Conservation (phyloP, 2,888 invertebrate species). For the Eilema sororculum region DNA sequence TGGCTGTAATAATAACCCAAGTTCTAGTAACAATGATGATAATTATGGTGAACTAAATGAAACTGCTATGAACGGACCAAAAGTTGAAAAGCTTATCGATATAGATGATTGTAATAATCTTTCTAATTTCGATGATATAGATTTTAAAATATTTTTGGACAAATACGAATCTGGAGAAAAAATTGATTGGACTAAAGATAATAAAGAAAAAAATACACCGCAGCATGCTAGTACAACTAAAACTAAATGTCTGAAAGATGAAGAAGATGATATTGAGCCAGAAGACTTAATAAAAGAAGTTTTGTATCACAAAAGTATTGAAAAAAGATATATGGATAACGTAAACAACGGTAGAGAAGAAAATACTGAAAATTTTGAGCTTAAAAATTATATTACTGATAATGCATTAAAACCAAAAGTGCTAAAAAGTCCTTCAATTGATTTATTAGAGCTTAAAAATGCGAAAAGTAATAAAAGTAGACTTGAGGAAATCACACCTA, state of each 20-base stretch:
- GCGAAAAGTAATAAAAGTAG: background rate
- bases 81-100: background rate
- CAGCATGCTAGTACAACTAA: background rate
- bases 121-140: constrained; percentile 14
- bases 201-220: background rate
- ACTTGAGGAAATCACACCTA: background rate
- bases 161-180: constrained; percentile 34
- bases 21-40: background rate
- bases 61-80: background rate
- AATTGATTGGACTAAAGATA: constrained; percentile 25
- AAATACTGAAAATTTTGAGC: background rate
- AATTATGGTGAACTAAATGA: background rate
- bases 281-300: constrained; percentile 41
- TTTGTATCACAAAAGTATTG: constrained; percentile 24
- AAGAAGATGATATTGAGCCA: constrained; percentile 30
- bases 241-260: constrained; percentile 9
- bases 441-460: background rate
- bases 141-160: constrained; percentile 35
- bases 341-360: background rate
- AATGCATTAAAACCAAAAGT: background rate
- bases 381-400: background rate
- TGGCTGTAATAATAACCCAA: background rate
- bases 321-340: constrained; percentile 17
- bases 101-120: background rate
- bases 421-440: background rate